These are phyloP conservation scores for Hemichromis elongatus DNA, from an alignment of 2,113 vertebrate genomes.

Conservation along the genomic window DNA sequence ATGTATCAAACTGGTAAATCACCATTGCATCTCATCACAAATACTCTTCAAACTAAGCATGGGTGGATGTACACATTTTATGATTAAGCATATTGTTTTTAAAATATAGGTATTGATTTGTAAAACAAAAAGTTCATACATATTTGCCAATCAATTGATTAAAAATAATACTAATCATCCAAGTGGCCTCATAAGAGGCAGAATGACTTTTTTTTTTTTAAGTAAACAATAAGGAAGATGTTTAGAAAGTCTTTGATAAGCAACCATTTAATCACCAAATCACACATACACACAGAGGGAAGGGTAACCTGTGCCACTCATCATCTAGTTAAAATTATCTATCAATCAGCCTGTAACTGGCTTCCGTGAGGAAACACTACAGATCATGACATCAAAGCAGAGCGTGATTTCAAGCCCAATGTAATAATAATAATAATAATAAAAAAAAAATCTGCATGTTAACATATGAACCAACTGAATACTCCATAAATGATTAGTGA, in stretches of 20 bases:
- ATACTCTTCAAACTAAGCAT: conserved; percentile 25
- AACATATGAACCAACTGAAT: conserved; percentile 37
- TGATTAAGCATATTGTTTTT: background rate
- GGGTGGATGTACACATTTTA: conserved; percentile 7
- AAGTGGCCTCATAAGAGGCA: background rate
- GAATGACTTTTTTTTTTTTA: background rate
- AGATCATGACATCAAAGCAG: conserved; percentile 24
- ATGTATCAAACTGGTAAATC: conserved; percentile 14
- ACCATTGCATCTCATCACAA: conserved; percentile 15
- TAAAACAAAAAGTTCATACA: background rate
- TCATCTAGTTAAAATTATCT: background rate
- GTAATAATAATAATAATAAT: background rate
- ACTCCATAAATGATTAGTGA: conserved; percentile 40
- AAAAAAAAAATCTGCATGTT: background rate
- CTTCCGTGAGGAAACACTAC: conserved; percentile 16
- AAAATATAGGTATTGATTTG: conserved; percentile 25
- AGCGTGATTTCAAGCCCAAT: conserved; percentile 3
- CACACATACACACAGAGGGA: background rate
- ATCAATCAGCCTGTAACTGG: background rate
- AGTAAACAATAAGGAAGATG: conserved; percentile 1
- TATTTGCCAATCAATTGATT: conserved; percentile 18
- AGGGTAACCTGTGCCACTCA: background rate
- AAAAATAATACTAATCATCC: conserved; percentile 23
- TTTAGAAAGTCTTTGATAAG: background rate
- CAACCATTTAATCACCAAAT: background rate